Evolutionary conservation across 2,113 vertebrate species (phyloP).

Genomic region (Cyphomyrus discorhynchus): DNA sequence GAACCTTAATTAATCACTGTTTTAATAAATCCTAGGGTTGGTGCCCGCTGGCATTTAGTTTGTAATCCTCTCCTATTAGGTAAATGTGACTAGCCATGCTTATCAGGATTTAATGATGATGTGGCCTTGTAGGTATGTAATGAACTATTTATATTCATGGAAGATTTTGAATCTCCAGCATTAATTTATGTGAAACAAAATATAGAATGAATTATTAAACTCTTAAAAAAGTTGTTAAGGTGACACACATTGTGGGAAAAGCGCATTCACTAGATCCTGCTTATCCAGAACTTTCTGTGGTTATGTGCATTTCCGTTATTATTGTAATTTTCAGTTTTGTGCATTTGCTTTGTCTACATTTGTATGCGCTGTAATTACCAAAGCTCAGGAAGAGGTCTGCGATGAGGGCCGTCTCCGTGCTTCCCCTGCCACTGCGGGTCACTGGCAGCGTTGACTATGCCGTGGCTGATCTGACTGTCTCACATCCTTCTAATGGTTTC

Average conservation of each 20-base stretch:
- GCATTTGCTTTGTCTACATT: neutral
- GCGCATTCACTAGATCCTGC: neutral
- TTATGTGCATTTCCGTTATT: neutral
- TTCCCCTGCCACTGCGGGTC: neutral
- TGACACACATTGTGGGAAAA: neutral
- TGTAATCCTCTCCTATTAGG: slow-evolving; percentile 16
- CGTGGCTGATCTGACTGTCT: neutral
- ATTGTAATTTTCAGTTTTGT: neutral
- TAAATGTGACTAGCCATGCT: slow-evolving; percentile 14
- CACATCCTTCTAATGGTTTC: neutral
- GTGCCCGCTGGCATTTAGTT: slow-evolving; percentile 5
- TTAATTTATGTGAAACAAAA: slow-evolving; percentile 14
- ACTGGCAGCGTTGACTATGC: neutral
- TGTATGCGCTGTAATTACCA: neutral
- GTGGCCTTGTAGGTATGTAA: slow-evolving; percentile 1
- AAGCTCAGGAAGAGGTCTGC: neutral
- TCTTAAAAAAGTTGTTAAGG: slow-evolving; percentile 4
- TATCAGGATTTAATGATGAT: slow-evolving; percentile 13
- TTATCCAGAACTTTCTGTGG: neutral
- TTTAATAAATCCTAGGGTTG: slow-evolving; percentile 16
- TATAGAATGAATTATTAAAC: neutral
- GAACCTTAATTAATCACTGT: slow-evolving; percentile 10
- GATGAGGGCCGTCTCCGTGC: neutral
- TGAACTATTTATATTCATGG: slow-evolving; percentile 1
- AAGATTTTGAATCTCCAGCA: neutral